Percentiles rank a stretch among this genome's conserved stretches.
Conservation (phyloP, 2,797 vertebrate species). For the Meriones psammophilus region DNA sequence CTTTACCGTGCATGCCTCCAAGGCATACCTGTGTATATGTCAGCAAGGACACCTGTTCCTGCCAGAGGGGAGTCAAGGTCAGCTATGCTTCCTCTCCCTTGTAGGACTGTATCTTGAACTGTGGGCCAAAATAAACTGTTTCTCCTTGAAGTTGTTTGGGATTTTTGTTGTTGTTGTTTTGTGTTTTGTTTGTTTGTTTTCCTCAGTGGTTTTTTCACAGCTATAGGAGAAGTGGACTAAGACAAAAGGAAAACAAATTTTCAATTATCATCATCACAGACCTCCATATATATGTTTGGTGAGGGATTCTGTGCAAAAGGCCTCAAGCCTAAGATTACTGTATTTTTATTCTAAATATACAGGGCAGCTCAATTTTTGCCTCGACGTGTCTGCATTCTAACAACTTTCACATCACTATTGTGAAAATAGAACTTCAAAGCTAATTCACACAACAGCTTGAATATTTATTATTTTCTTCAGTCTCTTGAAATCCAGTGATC, state of each 20-base stretch:
- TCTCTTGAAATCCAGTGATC: slow-evolving; percentile 64
- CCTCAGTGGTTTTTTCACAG: not conserved
- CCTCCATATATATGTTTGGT: slow-evolving; percentile 41
- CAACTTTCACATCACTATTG: slow-evolving; percentile 72
- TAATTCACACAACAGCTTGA: slow-evolving; percentile 74
- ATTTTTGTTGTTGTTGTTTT: not conserved
- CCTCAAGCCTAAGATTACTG: slow-evolving; percentile 45
- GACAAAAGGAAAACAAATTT: not conserved
- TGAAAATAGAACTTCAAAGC: slow-evolving; percentile 81
- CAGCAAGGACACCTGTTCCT: not conserved
- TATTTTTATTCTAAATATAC: slow-evolving; percentile 61
- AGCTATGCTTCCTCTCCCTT: not conserved
- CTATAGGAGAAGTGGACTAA: not conserved
- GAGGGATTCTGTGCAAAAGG: slow-evolving; percentile 65
- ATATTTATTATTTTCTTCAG: slow-evolving; percentile 80
- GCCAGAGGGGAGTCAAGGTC: not conserved
- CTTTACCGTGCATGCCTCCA: not conserved
- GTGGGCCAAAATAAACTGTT: not conserved
- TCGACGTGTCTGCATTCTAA: not conserved
- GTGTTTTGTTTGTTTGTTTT: not conserved
- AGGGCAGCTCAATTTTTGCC: slow-evolving; percentile 36
- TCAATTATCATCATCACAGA: slow-evolving; percentile 24
- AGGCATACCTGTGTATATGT: no score
- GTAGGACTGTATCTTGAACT: not conserved
- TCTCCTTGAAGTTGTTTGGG: not conserved